These are phyloP conservation scores for Thereva nobilitata DNA, from an alignment of 2,888 invertebrate species.

Conservation along the genomic window DNA sequence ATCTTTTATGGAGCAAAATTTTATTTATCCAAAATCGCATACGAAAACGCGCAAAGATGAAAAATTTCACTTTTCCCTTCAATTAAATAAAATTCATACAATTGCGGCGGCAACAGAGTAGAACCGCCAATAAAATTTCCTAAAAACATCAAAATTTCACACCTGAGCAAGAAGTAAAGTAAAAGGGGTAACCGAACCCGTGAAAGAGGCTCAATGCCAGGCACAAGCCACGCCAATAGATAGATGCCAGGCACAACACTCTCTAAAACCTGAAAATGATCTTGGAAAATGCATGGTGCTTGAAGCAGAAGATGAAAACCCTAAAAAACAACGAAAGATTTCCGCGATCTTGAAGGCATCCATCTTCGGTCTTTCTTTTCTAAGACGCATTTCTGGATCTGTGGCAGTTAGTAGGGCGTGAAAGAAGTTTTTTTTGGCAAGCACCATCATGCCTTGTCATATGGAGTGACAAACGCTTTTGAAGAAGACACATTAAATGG, in stretches of 20 bases:
- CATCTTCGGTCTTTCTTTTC: too few relatives aligned
- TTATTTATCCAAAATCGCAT: too few relatives aligned
- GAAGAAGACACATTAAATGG: constrained; percentile 16
- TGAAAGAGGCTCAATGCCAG: too few relatives aligned
- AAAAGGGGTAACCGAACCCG: background rate
- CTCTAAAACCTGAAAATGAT: background rate
- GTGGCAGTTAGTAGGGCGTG: constrained; percentile 11
- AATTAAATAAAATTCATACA: background rate
- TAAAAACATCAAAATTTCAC: constrained; percentile 12
- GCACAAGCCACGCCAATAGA: too few relatives aligned
- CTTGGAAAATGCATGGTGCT: background rate
- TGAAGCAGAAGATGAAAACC: background rate
- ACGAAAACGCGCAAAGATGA: too few relatives aligned
- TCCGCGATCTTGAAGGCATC: too few relatives aligned
- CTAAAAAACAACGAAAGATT: too few relatives aligned
- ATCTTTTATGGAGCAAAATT: too few relatives aligned
- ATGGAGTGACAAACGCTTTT: constrained; percentile 38
- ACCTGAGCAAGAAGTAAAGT: constrained; percentile 5
- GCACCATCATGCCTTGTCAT: constrained; percentile 16
- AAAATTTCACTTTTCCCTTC: constrained; percentile 8
- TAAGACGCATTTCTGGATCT: too few relatives aligned
- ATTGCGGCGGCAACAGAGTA: background rate
- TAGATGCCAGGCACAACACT: background rate
- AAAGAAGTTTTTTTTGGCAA: constrained; percentile 37
- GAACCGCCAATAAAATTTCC: too few relatives aligned